A percentile compares a stretch with the other conserved stretches of the same genome.
Evolutionary conservation across 2,113 vertebrate species (phyloP).

Genomic region (Ellobius talpinus): DNA sequence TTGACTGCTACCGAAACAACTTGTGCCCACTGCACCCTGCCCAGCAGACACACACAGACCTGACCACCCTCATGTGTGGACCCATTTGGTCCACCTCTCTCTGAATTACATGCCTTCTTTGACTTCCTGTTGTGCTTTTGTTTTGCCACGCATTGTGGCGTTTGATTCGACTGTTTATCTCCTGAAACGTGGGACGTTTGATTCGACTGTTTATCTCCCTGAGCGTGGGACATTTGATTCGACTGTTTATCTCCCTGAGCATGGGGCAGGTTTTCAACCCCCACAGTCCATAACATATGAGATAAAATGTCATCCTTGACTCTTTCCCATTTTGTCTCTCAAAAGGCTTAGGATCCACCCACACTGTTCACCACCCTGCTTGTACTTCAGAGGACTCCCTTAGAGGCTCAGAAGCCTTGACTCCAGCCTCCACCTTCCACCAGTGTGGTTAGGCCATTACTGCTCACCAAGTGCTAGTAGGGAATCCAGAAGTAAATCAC

Average conservation of each 20-base stretch:
- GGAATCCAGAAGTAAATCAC: background rate
- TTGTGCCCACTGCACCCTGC: background rate
- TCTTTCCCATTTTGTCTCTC: background rate
- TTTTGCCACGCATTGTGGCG: background rate
- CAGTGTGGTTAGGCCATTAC: background rate
- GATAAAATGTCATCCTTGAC: background rate
- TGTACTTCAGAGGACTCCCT: background rate
- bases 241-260: background rate
- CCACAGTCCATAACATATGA: background rate
- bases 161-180: background rate
- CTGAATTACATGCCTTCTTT: background rate
- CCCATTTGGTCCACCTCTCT: background rate
- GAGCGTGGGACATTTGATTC: too few relatives aligned
- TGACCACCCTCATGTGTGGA: background rate
- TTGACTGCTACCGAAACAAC: background rate
- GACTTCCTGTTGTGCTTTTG: background rate
- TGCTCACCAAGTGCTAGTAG: background rate
- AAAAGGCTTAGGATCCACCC: background rate
- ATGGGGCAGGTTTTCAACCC: background rate
- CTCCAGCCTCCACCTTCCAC: background rate
- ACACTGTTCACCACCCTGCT: background rate
- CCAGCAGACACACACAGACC: background rate
- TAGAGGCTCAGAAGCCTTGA: background rate
- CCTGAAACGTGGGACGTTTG: background rate
- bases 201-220: too few relatives aligned